Conservation (phyloP, 2,113 vertebrate species). For the Ibidorhyncha struthersii region DNA sequence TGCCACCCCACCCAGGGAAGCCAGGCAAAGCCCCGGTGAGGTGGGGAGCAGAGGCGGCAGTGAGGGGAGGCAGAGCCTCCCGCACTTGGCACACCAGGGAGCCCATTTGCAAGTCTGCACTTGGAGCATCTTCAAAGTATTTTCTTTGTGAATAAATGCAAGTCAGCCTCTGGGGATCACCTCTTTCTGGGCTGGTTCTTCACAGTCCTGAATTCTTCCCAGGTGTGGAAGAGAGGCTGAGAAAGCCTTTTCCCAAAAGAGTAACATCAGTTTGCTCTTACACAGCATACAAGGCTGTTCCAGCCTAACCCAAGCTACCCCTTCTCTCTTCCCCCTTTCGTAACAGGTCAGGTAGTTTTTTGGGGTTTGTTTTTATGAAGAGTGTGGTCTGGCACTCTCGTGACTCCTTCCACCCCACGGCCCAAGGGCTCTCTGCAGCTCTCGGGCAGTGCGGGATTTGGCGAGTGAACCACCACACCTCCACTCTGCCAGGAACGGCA, state of each 20-base stretch:
- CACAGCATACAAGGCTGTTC: not conserved
- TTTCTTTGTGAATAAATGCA: not conserved
- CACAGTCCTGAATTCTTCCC: not conserved
- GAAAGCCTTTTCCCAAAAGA: not conserved
- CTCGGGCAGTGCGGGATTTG: not conserved
- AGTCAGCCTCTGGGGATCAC: not conserved
- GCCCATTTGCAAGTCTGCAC: conserved; percentile 11
- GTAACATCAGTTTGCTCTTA: not conserved
- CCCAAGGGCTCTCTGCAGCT: not conserved
- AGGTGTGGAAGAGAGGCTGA: not conserved
- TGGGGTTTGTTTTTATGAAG: not conserved
- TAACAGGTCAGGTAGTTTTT: not conserved
- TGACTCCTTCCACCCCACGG: not conserved
- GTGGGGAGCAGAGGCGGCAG: not conserved
- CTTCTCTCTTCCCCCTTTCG: not conserved
- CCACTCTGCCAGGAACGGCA: not conserved
- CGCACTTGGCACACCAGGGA: not conserved
- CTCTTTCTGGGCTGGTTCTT: not conserved
- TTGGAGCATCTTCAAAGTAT: conserved; percentile 37
- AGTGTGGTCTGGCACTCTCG: not conserved
- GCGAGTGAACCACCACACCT: not conserved
- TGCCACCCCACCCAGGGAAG: too few species aligned
- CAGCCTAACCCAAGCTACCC: not conserved
- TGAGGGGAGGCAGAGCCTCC: not conserved
- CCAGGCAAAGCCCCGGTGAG: not conserved